A percentile compares a stretch with the other conserved stretches of the same genome.
Evolutionary conservation across 1,140 invertebrate species (phyloP).

Genomic region (Protaetia brevitarsis): DNA sequence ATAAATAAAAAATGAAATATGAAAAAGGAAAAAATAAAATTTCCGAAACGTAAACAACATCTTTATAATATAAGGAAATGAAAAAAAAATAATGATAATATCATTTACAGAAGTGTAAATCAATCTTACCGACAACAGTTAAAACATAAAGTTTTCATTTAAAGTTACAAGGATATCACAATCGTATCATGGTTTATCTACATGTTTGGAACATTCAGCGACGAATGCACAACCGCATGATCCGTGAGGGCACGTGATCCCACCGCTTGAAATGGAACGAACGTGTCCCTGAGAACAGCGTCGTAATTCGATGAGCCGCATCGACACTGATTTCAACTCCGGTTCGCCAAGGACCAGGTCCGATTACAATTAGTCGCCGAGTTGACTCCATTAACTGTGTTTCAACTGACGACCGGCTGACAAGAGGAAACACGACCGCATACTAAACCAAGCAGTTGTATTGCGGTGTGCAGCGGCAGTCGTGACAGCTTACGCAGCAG

Average conservation of each 20-base stretch:
- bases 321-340: slow-evolving; percentile 8
- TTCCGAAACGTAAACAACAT: too few relatives aligned
- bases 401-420: slow-evolving; percentile 10
- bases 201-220: too few relatives aligned
- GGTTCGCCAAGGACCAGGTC: slow-evolving; percentile 7
- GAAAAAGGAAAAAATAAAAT: too few relatives aligned
- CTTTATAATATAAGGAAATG: too few relatives aligned
- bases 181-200: too few relatives aligned
- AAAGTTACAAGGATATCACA: too few relatives aligned
- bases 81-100: too few relatives aligned
- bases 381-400: slow-evolving; percentile 5
- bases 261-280: neutral
- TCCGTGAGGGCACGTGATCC: neutral
- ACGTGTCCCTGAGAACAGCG: neutral
- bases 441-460: slow-evolving; percentile 4
- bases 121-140: too few relatives aligned
- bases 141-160: too few relatives aligned
- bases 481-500: neutral
- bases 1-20: too few relatives aligned
- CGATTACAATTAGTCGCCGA: slow-evolving; percentile 7
- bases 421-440: slow-evolving; percentile 5
- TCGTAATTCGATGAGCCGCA: neutral
- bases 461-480: neutral
- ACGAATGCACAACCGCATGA: too few relatives aligned
- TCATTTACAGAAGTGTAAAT: too few relatives aligned